Conservation (phyloP, 2,888 invertebrate species). For the Mantis religiosa region DNA sequence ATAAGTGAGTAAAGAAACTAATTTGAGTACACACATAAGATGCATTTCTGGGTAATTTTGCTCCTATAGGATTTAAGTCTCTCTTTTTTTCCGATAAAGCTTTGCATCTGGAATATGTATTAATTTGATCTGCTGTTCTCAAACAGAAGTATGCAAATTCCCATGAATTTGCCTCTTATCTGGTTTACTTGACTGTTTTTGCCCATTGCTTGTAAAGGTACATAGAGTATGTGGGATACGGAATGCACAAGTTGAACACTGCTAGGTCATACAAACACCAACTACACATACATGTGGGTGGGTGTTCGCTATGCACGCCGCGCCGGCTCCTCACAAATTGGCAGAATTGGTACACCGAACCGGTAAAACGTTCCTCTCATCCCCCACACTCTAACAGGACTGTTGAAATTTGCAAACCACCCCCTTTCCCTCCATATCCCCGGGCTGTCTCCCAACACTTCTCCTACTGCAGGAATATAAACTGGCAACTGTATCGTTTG, state of each 20-base stretch:
- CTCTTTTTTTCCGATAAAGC: no score
- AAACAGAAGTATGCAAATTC: no score
- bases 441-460: neutral
- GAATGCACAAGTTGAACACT: neutral
- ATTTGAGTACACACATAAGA: no score
- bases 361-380: constrained; percentile 9
- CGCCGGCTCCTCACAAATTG: constrained; percentile 21
- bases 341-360: constrained; percentile 22
- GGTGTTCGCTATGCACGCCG: neutral
- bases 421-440: constrained; percentile 11
- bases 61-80: no score
- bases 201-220: no score
- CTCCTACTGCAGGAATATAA: neutral
- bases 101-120: no score
- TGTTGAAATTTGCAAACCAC: constrained; percentile 29
- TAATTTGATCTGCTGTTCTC: no score
- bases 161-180: no score
- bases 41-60: no score
- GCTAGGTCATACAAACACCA: neutral
- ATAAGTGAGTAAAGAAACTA: no score
- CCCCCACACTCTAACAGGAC: constrained; percentile 23
- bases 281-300: neutral
- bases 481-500: neutral
- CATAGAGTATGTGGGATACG: no score
- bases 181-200: no score